Conservation (phyloP, 1,140 invertebrate species). For the Drosophila mauritiana region DNA sequence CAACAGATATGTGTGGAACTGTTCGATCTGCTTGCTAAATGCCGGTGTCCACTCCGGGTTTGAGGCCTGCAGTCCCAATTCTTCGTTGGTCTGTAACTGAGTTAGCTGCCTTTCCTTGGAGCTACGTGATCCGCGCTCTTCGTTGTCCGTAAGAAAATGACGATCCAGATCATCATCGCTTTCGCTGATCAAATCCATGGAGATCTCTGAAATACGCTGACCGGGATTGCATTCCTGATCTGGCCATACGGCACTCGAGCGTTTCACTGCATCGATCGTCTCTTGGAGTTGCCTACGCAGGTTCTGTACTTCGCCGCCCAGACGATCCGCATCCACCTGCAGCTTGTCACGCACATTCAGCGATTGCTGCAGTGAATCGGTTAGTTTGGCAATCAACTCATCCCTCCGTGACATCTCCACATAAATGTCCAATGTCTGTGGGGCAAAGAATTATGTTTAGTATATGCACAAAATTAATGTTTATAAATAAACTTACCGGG, state of each 20-base stretch:
- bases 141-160: slow-evolving; percentile 70
- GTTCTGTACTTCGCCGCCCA: slow-evolving; percentile 87
- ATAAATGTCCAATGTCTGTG: slow-evolving; percentile 87
- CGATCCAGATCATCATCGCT: slow-evolving; percentile 79
- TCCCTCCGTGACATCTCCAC: slow-evolving; percentile 86
- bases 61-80: slow-evolving; percentile 72
- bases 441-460: neutral
- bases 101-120: slow-evolving; percentile 81
- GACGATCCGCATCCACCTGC: slow-evolving; percentile 86
- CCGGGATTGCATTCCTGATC: slow-evolving; percentile 81
- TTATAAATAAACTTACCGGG: slow-evolving; percentile 57
- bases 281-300: slow-evolving; percentile 87
- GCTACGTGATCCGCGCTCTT: slow-evolving; percentile 68
- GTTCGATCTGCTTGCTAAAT: slow-evolving; percentile 84
- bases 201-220: slow-evolving; percentile 78
- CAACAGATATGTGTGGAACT: slow-evolving; percentile 80
- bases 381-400: slow-evolving; percentile 87
- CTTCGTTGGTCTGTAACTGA: slow-evolving; percentile 37
- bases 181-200: slow-evolving; percentile 82
- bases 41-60: slow-evolving; percentile 68
- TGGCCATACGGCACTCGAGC: slow-evolving; percentile 63
- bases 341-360: slow-evolving; percentile 87
- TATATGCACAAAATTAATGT: neutral
- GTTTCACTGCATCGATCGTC: slow-evolving; percentile 82
- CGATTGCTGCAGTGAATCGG: slow-evolving; percentile 87